These are phyloP conservation scores for Tromatobia lineatoria DNA, from an alignment of 2,888 invertebrate species.

Conservation along the genomic window DNA sequence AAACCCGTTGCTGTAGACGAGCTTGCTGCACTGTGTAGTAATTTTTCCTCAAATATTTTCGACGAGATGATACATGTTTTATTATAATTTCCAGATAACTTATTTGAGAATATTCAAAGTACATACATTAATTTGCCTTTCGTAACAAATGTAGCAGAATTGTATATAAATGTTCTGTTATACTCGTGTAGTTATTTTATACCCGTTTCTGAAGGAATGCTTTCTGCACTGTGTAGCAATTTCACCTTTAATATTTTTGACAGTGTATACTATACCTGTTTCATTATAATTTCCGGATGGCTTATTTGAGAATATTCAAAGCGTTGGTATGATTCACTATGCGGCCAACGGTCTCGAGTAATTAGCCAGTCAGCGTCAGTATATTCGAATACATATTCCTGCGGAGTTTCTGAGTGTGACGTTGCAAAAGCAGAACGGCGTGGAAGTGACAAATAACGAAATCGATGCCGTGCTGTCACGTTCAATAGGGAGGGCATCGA, in stretches of 20 bases:
- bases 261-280: neutral
- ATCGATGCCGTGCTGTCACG: neutral
- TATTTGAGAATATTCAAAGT: neutral
- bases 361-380: conserved; percentile 3
- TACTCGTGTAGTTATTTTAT: too few relatives aligned
- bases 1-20: too few relatives aligned
- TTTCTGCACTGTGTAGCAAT: too few relatives aligned
- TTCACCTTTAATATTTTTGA: too few relatives aligned
- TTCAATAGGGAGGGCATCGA: neutral
- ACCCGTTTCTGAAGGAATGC: too few relatives aligned
- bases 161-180: too few relatives aligned
- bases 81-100: neutral
- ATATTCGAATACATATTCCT: neutral
- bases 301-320: neutral
- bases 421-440: conserved; percentile 7
- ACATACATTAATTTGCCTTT: too few relatives aligned
- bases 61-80: neutral
- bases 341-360: neutral
- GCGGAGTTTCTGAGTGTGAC: neutral
- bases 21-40: too few relatives aligned
- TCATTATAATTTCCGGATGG: neutral
- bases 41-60: too few relatives aligned
- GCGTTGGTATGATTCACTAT: neutral
- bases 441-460: conserved; percentile 11
- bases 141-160: too few relatives aligned